Evolutionary conservation across 2,113 vertebrate species (phyloP).

Genomic region (Oxyura jamaicensis): DNA sequence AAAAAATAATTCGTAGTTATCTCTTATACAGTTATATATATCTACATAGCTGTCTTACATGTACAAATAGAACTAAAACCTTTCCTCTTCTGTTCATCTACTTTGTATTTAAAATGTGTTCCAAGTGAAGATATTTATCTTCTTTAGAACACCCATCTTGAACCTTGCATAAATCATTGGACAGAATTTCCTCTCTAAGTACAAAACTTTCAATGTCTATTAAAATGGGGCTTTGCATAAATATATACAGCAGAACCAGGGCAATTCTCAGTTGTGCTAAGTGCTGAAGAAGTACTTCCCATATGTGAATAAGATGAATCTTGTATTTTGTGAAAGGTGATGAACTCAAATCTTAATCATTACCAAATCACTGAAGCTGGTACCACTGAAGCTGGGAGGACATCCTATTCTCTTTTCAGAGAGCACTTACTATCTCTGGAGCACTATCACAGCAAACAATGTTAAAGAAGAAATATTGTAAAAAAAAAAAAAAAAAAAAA

Average conservation of each 20-base stretch:
- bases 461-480: neutral
- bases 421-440: neutral
- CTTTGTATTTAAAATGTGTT: neutral
- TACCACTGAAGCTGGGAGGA: neutral
- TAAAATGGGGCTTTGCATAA: neutral
- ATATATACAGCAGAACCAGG: neutral
- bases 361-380: neutral
- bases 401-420: neutral
- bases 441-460: neutral
- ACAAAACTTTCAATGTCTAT: neutral
- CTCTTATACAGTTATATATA: neutral
- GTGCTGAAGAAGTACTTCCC: neutral
- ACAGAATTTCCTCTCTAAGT: neutral
- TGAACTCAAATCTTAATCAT: neutral
- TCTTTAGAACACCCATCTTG: neutral
- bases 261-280: neutral
- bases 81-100: neutral
- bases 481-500: neutral
- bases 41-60: neutral
- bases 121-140: neutral
- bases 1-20: neutral
- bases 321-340: neutral
- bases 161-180: neutral
- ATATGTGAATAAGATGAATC: neutral
- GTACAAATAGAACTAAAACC: neutral